Percentiles rank a stretch among this genome's conserved stretches.
phyloP scores from a whole-genome alignment of 2,113 vertebrate species.

The Callipepla californica region DNA sequence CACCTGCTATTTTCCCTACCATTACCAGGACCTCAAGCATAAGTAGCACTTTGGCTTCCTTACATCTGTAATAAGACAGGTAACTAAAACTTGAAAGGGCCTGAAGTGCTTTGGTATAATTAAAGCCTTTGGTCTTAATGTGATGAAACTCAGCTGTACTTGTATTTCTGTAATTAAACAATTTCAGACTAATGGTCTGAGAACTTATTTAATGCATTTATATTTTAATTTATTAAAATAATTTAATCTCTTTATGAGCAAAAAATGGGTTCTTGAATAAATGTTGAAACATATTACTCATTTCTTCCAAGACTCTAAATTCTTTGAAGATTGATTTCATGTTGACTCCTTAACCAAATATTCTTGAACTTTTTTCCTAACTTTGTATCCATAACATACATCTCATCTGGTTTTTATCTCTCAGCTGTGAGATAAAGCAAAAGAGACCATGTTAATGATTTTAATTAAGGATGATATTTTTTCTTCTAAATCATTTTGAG shows the following conservation, averaged over 20 bases:
- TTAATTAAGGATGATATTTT: constrained; percentile 67
- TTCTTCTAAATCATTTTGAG: constrained; percentile 52
- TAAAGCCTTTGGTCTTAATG: not conserved
- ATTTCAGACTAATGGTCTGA: not conserved
- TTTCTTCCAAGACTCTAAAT: not conserved
- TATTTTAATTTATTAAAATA: not conserved
- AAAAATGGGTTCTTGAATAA: not conserved
- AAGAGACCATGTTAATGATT: constrained; percentile 53
- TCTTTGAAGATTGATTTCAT: not conserved
- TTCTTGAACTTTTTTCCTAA: not conserved
- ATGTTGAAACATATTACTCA: not conserved
- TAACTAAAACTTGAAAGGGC: not conserved
- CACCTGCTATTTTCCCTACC: not conserved
- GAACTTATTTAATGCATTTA: not conserved
- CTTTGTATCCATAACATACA: constrained; percentile 8
- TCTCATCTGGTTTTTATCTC: constrained; percentile 53
- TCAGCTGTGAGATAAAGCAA: constrained; percentile 25
- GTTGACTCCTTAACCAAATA: not conserved
- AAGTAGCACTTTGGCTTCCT: not conserved
- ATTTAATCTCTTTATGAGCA: not conserved
- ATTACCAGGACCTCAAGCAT: not conserved
- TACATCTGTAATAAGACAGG: not conserved
- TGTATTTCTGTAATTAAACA: not conserved
- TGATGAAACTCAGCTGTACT: not conserved
- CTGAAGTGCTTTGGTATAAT: not conserved